phyloP scores from a whole-genome alignment of 2,113 vertebrate genomes.

The Pyrgilauda ruficollis region DNA sequence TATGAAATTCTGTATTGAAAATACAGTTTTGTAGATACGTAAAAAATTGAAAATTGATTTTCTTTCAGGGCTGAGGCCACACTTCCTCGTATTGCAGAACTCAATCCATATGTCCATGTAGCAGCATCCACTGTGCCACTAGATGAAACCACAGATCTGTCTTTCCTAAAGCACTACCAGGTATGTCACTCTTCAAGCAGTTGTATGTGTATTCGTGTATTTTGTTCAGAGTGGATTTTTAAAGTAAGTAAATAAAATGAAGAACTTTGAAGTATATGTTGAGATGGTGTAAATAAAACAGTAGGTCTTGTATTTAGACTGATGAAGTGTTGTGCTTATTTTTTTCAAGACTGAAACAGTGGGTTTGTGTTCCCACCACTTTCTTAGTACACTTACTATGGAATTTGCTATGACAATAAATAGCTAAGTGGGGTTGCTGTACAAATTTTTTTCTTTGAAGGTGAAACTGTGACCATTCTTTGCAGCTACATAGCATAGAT shows the following conservation, averaged over 20 bases:
- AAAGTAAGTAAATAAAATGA: background rate
- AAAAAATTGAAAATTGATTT: background rate
- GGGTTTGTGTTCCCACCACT: background rate
- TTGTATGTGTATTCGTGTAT: background rate
- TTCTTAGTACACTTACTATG: background rate
- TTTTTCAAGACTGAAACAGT: background rate
- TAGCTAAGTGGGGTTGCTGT: background rate
- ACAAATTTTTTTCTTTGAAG: background rate
- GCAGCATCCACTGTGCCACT: constrained; percentile 79
- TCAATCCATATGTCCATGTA: constrained; percentile 94
- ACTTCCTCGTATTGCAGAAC: constrained; percentile 83
- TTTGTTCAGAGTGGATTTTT: background rate
- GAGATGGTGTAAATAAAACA: background rate
- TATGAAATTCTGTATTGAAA: background rate
- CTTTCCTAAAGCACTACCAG: constrained; percentile 80
- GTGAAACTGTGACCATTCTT: background rate
- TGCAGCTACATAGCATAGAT: background rate
- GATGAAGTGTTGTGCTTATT: background rate
- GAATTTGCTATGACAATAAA: background rate
- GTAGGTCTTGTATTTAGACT: background rate
- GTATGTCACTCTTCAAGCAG: background rate
- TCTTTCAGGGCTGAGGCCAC: constrained; percentile 86
- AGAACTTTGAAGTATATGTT: background rate
- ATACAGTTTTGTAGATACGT: background rate
- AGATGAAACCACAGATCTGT: constrained; percentile 84